phyloP scores from a whole-genome alignment of 37 sponge, comb jelly and placozoan genomes.

The Ephydatia muelleri region DNA sequence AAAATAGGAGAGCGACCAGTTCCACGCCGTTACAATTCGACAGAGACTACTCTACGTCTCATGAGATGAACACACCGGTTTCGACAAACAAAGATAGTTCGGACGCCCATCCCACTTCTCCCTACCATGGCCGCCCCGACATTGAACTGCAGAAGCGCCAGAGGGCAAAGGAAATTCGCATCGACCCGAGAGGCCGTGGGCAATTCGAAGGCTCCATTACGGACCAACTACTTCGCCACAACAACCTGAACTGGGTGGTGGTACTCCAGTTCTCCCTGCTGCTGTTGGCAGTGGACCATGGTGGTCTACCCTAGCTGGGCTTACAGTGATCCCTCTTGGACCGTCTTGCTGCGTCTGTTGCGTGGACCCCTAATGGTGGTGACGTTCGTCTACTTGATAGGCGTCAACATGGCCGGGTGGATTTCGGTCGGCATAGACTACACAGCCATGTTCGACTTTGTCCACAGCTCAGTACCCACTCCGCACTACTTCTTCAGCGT shows the following conservation, averaged over 20 bases:
- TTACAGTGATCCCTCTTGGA: slow-evolving; percentile 14
- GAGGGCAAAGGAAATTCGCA: neutral
- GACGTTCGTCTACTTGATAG: slow-evolving; percentile 60
- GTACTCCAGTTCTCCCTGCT: neutral
- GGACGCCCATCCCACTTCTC: neutral
- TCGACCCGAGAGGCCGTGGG: neutral
- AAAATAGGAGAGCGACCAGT: neutral
- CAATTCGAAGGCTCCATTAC: neutral
- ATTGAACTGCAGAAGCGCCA: neutral
- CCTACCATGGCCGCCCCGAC: neutral
- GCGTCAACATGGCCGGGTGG: slow-evolving; percentile 76
- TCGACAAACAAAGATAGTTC: neutral
- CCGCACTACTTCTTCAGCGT: slow-evolving; percentile 40
- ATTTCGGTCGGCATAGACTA: slow-evolving; percentile 44
- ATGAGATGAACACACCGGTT: neutral
- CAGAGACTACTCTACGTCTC: neutral
- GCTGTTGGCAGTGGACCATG: neutral
- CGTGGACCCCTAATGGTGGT: slow-evolving; percentile 70
- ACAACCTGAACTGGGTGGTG: neutral
- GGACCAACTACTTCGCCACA: neutral
- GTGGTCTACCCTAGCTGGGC: neutral
- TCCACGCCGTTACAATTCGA: neutral
- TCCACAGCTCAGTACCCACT: slow-evolving; percentile 36
- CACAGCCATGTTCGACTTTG: slow-evolving; percentile 54
- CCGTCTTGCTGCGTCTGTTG: slow-evolving; percentile 51